phyloP scores from a whole-genome alignment of 2,113 vertebrate species.

The Mirounga angustirostris region DNA sequence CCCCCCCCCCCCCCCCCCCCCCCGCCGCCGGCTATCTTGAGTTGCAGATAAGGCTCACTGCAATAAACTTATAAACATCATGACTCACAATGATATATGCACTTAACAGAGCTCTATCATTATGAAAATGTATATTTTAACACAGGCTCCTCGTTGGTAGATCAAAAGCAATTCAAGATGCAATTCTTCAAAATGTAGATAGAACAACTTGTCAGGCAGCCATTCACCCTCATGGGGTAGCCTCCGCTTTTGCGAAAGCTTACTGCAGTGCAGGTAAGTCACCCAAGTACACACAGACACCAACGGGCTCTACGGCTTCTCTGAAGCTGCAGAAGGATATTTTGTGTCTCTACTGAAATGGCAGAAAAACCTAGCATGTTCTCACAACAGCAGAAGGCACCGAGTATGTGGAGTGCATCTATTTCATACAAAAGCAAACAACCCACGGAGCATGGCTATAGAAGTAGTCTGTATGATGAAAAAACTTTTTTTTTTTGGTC shows the following conservation, averaged over 20 bases:
- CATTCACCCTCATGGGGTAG: not conserved
- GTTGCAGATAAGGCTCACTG: constrained; percentile 1
- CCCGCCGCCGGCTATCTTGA: not conserved
- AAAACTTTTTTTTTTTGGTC: not conserved
- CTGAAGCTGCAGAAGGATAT: not conserved
- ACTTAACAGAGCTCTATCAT: not conserved
- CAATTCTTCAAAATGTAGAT: not conserved
- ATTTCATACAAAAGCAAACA: not conserved
- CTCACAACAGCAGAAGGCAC: not conserved
- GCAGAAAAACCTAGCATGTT: not conserved
- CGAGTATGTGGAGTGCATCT: not conserved
- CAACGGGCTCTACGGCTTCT: not conserved
- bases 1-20: not conserved
- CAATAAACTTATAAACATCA: constrained; percentile 15
- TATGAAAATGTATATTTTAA: constrained; percentile 30
- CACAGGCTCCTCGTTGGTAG: not conserved
- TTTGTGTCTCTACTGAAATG: not conserved
- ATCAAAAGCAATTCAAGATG: constrained; percentile 35
- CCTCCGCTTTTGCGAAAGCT: not conserved
- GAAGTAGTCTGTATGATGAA: not conserved
- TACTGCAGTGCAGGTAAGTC: not conserved
- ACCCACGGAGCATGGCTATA: not conserved
- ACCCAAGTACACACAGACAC: not conserved
- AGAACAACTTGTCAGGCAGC: not conserved
- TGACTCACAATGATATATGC: not conserved